phyloP scores from a whole-genome alignment of 2,113 vertebrate genomes.

The Rattus rattus region DNA sequence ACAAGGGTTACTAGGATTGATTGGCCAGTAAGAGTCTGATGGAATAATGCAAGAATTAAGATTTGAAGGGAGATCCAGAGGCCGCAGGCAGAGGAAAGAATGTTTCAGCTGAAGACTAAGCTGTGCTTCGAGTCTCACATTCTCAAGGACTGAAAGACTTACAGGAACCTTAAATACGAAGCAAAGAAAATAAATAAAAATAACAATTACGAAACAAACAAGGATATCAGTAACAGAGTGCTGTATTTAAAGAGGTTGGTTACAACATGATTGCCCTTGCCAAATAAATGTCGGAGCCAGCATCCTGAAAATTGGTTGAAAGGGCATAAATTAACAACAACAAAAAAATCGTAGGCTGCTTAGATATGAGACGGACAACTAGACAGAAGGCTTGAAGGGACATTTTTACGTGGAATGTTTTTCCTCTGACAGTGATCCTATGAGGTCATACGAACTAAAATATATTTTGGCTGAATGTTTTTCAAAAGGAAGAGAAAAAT shows the following conservation, averaged over 20 bases:
- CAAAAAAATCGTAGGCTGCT: not conserved
- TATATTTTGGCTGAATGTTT: not conserved
- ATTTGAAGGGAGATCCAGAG: not conserved
- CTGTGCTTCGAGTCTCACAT: constrained; percentile 24
- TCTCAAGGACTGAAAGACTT: constrained; percentile 16
- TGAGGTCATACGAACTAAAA: not conserved
- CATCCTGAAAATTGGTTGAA: constrained; percentile 1
- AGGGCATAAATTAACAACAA: not conserved
- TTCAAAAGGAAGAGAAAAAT: not conserved
- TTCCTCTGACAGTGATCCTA: not conserved
- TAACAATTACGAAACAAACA: not conserved
- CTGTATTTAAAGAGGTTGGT: not conserved
- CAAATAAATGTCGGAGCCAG: constrained; percentile 5
- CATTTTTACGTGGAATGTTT: constrained; percentile 24
- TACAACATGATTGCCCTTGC: constrained; percentile 22
- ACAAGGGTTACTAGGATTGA: not conserved
- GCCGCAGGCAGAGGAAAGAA: not conserved
- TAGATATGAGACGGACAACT: not conserved
- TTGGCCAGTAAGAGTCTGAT: not conserved
- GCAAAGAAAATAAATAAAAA: constrained; percentile 23
- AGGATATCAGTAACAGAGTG: not conserved
- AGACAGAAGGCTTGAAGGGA: not conserved
- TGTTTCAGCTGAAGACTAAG: constrained; percentile 21
- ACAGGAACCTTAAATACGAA: constrained; percentile 23
- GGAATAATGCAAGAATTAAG: not conserved